Conservation (phyloP, 1,140 invertebrate genomes). For the Phocides pigmalion region DNA sequence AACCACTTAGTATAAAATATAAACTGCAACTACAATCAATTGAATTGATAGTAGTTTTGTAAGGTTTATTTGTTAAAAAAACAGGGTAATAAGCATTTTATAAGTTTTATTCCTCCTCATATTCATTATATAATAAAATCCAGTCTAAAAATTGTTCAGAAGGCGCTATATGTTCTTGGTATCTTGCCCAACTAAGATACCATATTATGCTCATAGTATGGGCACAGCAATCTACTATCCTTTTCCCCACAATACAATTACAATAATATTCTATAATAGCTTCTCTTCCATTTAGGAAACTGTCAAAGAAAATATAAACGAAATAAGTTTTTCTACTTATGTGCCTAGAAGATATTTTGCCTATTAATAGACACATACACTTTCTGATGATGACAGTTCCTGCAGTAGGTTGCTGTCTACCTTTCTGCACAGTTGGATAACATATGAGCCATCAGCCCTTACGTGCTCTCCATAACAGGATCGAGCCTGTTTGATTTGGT, state of each 20-base stretch:
- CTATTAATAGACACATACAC: constrained; percentile 16
- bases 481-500: no score
- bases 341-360: constrained; percentile 28
- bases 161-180: constrained; percentile 9
- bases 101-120: no score
- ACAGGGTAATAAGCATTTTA: no score
- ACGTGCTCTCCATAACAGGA: no score
- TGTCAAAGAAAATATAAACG: constrained; percentile 44
- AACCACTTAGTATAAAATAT: no score
- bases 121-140: constrained; percentile 25
- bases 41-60: no score
- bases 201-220: constrained; percentile 33
- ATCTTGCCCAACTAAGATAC: constrained; percentile 34
- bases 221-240: constrained; percentile 15
- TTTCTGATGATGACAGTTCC: neutral
- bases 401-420: neutral
- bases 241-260: constrained; percentile 26
- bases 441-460: no score
- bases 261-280: constrained; percentile 24
- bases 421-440: no score
- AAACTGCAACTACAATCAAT: no score
- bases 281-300: constrained; percentile 23
- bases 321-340: constrained; percentile 42
- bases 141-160: constrained; percentile 22
- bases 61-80: no score